Conservation (phyloP, 2,113 vertebrate species). For the Channa maculata region DNA sequence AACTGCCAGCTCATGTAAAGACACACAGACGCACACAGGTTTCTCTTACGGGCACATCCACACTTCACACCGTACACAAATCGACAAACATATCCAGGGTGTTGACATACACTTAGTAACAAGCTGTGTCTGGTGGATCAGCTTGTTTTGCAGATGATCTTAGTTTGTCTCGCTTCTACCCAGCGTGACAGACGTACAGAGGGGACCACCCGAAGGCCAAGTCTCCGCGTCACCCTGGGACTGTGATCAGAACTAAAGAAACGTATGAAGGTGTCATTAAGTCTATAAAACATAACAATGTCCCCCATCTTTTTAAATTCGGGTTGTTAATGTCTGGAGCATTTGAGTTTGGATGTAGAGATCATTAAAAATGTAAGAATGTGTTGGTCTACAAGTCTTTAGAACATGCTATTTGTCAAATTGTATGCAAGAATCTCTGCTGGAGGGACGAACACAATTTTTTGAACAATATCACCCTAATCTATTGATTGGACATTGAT, state of each 20-base stretch:
- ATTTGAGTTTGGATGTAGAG: not conserved
- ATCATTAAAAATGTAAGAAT: not conserved
- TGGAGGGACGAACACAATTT: too few relatives aligned
- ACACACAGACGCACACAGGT: slow-evolving; percentile 1
- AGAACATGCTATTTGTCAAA: too few relatives aligned
- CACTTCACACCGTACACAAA: slow-evolving; percentile 13
- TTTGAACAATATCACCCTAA: too few relatives aligned
- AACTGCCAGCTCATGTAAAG: not conserved
- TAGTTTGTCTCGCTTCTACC: slow-evolving; percentile 47
- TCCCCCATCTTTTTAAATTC: too few relatives aligned
- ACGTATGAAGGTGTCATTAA: not conserved
- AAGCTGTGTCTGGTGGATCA: slow-evolving; percentile 30
- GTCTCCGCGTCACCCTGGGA: slow-evolving; percentile 23
- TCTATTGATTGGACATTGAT: too few relatives aligned
- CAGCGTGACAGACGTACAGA: slow-evolving; percentile 10
- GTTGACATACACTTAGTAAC: slow-evolving; percentile 4
- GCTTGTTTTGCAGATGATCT: slow-evolving; percentile 41
- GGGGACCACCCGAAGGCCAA: slow-evolving; percentile 8
- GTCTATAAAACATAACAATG: too few relatives aligned
- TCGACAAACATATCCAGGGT: not conserved
- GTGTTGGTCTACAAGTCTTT: not conserved
- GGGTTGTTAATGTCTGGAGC: not conserved
- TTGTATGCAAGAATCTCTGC: too few relatives aligned
- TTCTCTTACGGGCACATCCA: slow-evolving; percentile 8
- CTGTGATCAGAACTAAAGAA: slow-evolving; percentile 7